These are phyloP conservation scores for Pogonophryne albipinna DNA, from an alignment of 2,797 vertebrate genomes.

Conservation along the genomic window DNA sequence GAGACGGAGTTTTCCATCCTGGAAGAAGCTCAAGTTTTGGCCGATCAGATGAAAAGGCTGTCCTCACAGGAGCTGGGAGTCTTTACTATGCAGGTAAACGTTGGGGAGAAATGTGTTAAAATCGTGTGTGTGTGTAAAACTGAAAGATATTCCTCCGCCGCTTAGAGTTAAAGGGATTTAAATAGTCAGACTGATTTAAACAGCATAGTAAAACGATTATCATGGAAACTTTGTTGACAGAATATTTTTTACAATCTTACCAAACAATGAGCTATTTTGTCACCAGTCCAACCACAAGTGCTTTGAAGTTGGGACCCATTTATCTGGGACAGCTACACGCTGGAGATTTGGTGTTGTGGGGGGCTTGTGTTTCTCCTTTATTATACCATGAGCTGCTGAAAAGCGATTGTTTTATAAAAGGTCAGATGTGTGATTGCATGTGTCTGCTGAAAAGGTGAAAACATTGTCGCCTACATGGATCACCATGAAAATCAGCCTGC, in stretches of 20 bases:
- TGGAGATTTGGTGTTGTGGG: conserved; percentile 23
- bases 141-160: not conserved
- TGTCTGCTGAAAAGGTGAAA: not conserved
- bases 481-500: not conserved
- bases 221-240: conserved; percentile 25
- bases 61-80: conserved; percentile 95
- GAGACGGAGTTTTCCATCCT: conserved; percentile 94
- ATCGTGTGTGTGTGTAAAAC: not conserved
- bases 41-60: conserved; percentile 93
- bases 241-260: not conserved
- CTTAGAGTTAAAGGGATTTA: conserved; percentile 1
- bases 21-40: conserved; percentile 93
- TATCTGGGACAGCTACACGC: conserved; percentile 48
- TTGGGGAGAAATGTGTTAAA: not conserved
- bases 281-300: conserved; percentile 38
- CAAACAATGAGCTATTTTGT: conserved; percentile 33
- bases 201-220: not conserved
- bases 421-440: not conserved
- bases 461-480: not conserved
- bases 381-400: not conserved
- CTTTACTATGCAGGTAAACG: conserved; percentile 94
- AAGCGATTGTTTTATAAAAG: not conserved
- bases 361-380: conserved; percentile 2
- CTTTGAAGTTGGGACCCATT: conserved; percentile 63
- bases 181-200: not conserved